Base-by-base conservation (phyloP, 2,797 vertebrate genomes). In the Acrossocheilus fasciatus region DNA sequence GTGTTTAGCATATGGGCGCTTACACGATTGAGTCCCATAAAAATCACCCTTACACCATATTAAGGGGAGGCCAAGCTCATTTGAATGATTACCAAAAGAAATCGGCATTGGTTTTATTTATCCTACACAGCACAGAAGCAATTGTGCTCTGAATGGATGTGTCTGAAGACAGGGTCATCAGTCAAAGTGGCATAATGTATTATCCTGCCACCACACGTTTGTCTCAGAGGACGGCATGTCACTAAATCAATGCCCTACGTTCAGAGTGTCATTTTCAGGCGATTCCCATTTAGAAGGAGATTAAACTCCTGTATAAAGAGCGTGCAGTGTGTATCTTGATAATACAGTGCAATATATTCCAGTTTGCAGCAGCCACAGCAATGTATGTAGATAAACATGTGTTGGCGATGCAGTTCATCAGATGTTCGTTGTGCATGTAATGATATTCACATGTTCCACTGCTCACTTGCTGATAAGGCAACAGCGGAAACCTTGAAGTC, bases 391-490 rank as follows among this genome's bases (percentile, higher is more conserved):
- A 57, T 23, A 64, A 41, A 52, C 41, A 36, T 23, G 41, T 66
- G 9, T 39, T 74, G 57, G 36, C 64, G 50, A 70, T 83, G 77
- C 23, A 70, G 30, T 79, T 30, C 8, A 34, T 50, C 36, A 62
- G 75, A 79, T 83, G 84, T 70, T 43, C 26, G 23, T 14, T 52
- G 50, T 73, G 80, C 52, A 50, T 39, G 47, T 74, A 72, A 86
- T 86, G 84, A 70, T 52, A 68, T 86, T 88, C 78, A 85, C 57
- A 69, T 86, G 87, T 36, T 68, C 74, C 26, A n/a, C 62, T 79
- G 73, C 77, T 75, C 70, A 50, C 20, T 47, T 47, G 78, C 78
- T 68, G 73, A 88, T 85, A 88, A 88, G 80, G 43, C 79, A 64
- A n/a, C 68, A 78, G 69, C 36, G 75, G 64, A 82, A 79, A 64